These are phyloP conservation scores for Cynodonichthys magdalenae DNA, from an alignment of 2,797 vertebrate genomes.

Conservation along the genomic window DNA sequence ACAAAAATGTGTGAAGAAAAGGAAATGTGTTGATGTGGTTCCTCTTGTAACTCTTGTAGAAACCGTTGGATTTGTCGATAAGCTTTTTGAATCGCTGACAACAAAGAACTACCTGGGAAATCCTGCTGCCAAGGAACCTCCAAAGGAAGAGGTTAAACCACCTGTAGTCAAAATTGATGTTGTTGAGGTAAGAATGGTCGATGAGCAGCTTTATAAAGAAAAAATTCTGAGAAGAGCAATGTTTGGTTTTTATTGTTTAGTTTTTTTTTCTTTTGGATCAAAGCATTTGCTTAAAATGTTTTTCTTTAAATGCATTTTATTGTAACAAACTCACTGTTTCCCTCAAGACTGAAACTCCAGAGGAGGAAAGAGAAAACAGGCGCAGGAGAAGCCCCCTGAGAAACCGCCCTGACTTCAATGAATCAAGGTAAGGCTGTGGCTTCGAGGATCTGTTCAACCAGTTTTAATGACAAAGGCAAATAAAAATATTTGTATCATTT, in stretches of 20 bases:
- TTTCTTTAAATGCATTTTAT: not conserved
- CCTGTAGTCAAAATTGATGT: slow-evolving; percentile 84
- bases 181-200: slow-evolving; percentile 79
- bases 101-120: slow-evolving; percentile 92
- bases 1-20: not conserved
- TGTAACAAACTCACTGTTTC: not conserved
- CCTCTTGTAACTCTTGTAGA: slow-evolving; percentile 78
- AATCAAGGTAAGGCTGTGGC: slow-evolving; percentile 85
- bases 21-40: not conserved
- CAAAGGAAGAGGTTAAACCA: slow-evolving; percentile 88
- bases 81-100: slow-evolving; percentile 95
- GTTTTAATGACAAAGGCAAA: slow-evolving; percentile 4
- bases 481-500: not conserved
- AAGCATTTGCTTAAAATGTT: not conserved
- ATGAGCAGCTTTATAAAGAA: not conserved
- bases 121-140: slow-evolving; percentile 84
- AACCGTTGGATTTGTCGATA: slow-evolving; percentile 97
- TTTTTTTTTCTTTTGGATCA: slow-evolving; percentile 1
- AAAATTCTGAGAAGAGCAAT: not conserved
- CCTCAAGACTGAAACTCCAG: slow-evolving; percentile 75
- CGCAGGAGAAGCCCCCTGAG: slow-evolving; percentile 94
- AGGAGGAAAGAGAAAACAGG: slow-evolving; percentile 90
- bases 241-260: no score
- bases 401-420: slow-evolving; percentile 89
- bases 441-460: not conserved